Evolutionary conservation across 2,888 invertebrate genomes (phyloP).

Genomic region (Colostygia pectinataria): DNA sequence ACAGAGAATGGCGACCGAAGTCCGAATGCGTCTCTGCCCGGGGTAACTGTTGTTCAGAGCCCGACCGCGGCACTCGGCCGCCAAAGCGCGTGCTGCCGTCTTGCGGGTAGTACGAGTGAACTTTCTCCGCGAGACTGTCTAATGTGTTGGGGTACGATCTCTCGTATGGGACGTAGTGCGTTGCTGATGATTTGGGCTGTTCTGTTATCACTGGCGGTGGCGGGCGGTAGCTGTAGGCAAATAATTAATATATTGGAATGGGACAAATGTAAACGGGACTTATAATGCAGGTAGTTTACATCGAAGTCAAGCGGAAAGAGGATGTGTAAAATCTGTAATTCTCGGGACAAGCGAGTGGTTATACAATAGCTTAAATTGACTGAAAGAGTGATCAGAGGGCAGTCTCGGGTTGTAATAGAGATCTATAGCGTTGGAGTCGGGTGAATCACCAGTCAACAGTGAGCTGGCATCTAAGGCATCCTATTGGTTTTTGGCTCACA

Average conservation of each 20-base stretch:
- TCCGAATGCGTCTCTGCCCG: slow-evolving; percentile 92
- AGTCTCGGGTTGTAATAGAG: slow-evolving; percentile 92
- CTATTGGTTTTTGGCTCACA: too few species aligned
- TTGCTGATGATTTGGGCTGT: slow-evolving; percentile 91
- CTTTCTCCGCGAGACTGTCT: slow-evolving; percentile 96
- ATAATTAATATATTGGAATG: not conserved
- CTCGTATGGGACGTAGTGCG: slow-evolving; percentile 94
- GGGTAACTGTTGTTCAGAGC: slow-evolving; percentile 95
- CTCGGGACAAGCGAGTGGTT: too few species aligned
- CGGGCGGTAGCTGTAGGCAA: slow-evolving; percentile 85
- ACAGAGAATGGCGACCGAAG: slow-evolving; percentile 91
- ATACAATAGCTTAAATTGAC: too few species aligned
- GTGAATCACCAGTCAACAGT: too few species aligned
- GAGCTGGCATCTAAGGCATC: too few species aligned
- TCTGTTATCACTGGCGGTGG: slow-evolving; percentile 95
- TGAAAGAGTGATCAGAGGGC: slow-evolving; percentile 83
- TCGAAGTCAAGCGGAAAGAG: too few species aligned
- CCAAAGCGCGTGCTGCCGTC: slow-evolving; percentile 73
- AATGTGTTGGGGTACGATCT: slow-evolving; percentile 93
- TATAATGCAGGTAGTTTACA: too few species aligned
- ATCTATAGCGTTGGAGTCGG: slow-evolving; percentile 87
- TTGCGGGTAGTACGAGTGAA: slow-evolving; percentile 90
- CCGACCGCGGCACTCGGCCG: slow-evolving; percentile 90
- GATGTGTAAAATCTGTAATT: too few species aligned
- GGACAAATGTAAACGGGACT: too few species aligned